phyloP scores from a whole-genome alignment of 1,140 invertebrate genomes.

The Drosophila subpulchrella region DNA sequence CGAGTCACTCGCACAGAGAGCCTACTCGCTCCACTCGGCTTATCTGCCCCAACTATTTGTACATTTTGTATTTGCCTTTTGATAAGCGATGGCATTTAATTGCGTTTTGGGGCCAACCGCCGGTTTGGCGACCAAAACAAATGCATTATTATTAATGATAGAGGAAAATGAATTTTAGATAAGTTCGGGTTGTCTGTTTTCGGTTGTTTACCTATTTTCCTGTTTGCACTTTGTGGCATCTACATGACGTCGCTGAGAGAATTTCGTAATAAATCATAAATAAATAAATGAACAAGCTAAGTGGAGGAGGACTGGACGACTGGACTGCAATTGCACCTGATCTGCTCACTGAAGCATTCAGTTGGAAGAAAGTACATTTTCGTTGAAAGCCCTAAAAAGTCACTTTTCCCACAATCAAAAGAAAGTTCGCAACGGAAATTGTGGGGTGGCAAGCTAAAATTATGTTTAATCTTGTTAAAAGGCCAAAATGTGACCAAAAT shows the following conservation, averaged over 20 bases:
- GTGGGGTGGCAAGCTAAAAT: neutral
- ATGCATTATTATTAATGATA: constrained; percentile 45
- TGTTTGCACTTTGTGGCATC: constrained; percentile 23
- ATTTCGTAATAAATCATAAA: constrained; percentile 41
- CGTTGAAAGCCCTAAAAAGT: constrained; percentile 31
- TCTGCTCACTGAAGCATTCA: constrained; percentile 31
- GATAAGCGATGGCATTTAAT: constrained; percentile 47
- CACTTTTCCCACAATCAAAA: constrained; percentile 19
- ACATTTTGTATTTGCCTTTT: constrained; percentile 39
- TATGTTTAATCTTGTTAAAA: constrained; percentile 32
- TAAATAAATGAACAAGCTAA: constrained; percentile 24
- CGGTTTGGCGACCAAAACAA: constrained; percentile 36
- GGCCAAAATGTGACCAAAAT: constrained; percentile 34
- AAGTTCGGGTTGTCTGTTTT: constrained; percentile 25
- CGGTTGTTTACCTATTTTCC: constrained; percentile 24
- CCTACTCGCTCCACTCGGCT: neutral
- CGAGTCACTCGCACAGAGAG: constrained; percentile 11
- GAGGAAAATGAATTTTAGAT: constrained; percentile 40
- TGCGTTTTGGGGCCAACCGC: constrained; percentile 19
- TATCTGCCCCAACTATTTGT: constrained; percentile 25
- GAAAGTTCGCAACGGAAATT: constrained; percentile 12
- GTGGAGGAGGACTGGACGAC: constrained; percentile 1
- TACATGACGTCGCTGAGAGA: constrained; percentile 30
- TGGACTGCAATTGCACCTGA: constrained; percentile 44
- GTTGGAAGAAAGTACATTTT: constrained; percentile 34